Evolutionary conservation across 2,888 invertebrate species (phyloP), one percentile per base, ranked within the genome.

Genomic region (Orthosia cruda): DNA sequence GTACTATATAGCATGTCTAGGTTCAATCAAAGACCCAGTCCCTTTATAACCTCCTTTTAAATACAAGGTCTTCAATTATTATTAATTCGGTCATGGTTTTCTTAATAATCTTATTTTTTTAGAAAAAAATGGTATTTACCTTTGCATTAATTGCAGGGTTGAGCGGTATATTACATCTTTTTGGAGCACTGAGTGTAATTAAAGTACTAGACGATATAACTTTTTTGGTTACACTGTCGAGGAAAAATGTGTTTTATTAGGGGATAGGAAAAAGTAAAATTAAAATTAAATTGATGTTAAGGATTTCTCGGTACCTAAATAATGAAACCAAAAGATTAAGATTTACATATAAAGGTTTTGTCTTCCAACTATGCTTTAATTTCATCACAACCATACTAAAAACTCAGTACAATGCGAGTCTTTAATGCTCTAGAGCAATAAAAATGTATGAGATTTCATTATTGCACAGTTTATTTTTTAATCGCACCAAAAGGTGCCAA

Each of bases 11-110:
- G n/a, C 0, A 23, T n/a, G 1, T 23, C 32, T 15, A 54, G 62
- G 15, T 49, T 15, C 18, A 79, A 58, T 50, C 7, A 58, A 54
- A 5, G 62, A 52, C 50, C 16, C 40, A 73, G 54, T 50, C 12
- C 45, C 75, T 75, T 80, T 80, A 70, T 23, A 0, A 32, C 32
- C 0, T 32, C 26, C 11, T 67, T 77, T 81, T 87, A 87, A 87
- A 85, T 87, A 87, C 45, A 66, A 62, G 50, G 45, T 9, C 71
- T 67, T 84, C 62, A 74, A 81, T 81, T 32, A 1, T 62, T 78
- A 82, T 82, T 81, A 85, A 84, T 84, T 85, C 81, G 49, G 74
- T 80, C 71, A 65, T 47, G 68, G 74, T 61, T 54, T 49, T 40
- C 50, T 63, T 55, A 74, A 81, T 74, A 68, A 66, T 32, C 32